These are phyloP conservation scores for Agrilus planipennis DNA, from an alignment of 1,140 invertebrate genomes.

Conservation along the genomic window DNA sequence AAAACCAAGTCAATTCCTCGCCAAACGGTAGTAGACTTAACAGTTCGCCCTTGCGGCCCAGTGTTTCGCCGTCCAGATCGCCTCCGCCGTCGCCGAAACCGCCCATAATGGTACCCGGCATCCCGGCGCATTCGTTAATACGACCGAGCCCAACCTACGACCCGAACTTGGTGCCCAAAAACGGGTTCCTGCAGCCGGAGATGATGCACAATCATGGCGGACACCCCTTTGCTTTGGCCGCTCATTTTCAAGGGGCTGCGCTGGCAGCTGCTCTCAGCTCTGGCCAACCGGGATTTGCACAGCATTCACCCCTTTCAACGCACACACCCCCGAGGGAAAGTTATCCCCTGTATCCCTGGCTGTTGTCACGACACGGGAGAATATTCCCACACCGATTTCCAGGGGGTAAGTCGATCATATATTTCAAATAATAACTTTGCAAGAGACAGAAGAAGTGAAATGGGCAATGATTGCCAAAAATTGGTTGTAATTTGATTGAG, in stretches of 20 bases:
- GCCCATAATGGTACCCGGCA: conserved; percentile 38
- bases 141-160: conserved; percentile 35
- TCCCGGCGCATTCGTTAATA: conserved; percentile 36
- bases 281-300: conserved; percentile 43
- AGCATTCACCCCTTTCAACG: conserved; percentile 41
- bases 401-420: conserved; percentile 53
- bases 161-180: conserved; percentile 42
- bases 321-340: conserved; percentile 59
- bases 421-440: too few relatives aligned
- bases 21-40: conserved; percentile 29
- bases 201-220: conserved; percentile 44
- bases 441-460: too few relatives aligned
- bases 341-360: conserved; percentile 84
- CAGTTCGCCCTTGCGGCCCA: not conserved
- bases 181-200: conserved; percentile 49
- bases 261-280: conserved; percentile 53
- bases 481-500: too few relatives aligned
- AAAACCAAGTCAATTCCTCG: too few relatives aligned
- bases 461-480: too few relatives aligned
- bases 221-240: conserved; percentile 56
- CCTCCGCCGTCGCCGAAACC: conserved; percentile 31
- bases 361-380: conserved; percentile 74
- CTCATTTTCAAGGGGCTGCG: conserved; percentile 55
- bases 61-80: conserved; percentile 20
- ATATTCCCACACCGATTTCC: conserved; percentile 84